Base-by-base conservation (phyloP, 2,888 invertebrate genomes). In the Ectobius pallidus region DNA sequence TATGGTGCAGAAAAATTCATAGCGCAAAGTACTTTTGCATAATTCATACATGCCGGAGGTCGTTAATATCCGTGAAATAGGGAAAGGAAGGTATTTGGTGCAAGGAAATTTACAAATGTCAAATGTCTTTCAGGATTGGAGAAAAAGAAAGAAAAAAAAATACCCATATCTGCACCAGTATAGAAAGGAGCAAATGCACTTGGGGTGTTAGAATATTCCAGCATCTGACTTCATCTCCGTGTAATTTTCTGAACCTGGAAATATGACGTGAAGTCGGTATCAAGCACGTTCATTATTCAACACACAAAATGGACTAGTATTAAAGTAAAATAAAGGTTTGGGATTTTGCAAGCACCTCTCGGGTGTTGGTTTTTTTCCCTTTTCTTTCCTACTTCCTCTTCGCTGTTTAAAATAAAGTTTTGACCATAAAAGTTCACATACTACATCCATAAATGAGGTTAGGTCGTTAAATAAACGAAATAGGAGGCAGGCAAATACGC, bases 381-480 rank as follows among this genome's bases (percentile, higher is more conserved):
- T 20, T 46, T n/a, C 20, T 69, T 34, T 69, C 27, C 55, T 55
- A 32, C 18, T 4, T 22, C 2, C 39, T 6, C 7, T 7, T 58
- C 16, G 61, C 63, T 67, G 55, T 49, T 49, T 32, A 62, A 61
- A 70, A 46, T 44, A 70, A 70, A 61, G 42, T 61, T 70, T 70
- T 34, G 7, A 27, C 62, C 39, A 69, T 69, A 55, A 69, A 69
- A 69, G 55, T 69, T 69, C 69, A 34, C 55, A 69, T 69, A 7
- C 55, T 52, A 55, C 69, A 69, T 69, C 62, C 70, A 61, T 70
- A 70, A 70, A 70, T 70, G 70, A 70, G 70, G 70, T 70, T 61
- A 61, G 70, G 70, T 70, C 46, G 70, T 70, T 70, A 70, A 70
- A 70, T 70, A 70, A 70, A 61, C 70, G 70, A 70, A 70, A 70